Evolutionary conservation across 2,797 vertebrate genomes (phyloP).

Genomic region (Carduelis carduelis): DNA sequence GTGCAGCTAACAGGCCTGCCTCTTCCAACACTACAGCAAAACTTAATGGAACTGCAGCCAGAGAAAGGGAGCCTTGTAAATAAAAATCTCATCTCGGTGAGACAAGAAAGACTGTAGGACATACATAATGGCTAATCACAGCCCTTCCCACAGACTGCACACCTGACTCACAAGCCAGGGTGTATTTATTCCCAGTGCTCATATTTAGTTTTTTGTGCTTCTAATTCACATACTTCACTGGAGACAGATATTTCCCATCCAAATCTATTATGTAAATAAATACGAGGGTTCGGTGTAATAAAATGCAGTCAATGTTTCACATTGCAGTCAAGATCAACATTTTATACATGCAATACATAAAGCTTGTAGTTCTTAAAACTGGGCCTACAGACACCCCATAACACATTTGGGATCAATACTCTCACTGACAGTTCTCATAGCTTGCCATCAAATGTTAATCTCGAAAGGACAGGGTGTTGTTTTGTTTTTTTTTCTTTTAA

Average conservation of each 20-base stretch:
- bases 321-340: not conserved
- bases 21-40: not conserved
- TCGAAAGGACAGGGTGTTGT: not conserved
- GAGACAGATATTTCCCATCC: conserved; percentile 34
- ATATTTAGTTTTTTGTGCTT: conserved; percentile 42
- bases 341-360: not conserved
- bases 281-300: not conserved
- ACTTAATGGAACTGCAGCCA: conserved; percentile 12
- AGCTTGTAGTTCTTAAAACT: not conserved
- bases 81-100: not conserved
- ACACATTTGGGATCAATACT: not conserved
- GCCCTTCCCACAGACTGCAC: not conserved
- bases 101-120: not conserved
- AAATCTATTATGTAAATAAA: conserved; percentile 65
- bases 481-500: not conserved
- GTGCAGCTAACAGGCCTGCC: not conserved
- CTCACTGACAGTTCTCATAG: not conserved
- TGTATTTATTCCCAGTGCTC: conserved; percentile 36
- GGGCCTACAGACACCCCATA: not conserved
- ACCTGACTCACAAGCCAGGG: conserved; percentile 13
- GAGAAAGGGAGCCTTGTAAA: not conserved
- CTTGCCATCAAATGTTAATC: not conserved
- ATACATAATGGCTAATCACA: conserved; percentile 26
- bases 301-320: not conserved
- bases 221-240: conserved; percentile 31